Evolutionary conservation across 2,113 vertebrate genomes (phyloP), one percentile per base, ranked within the genome.

Genomic region (Sialia sialis): DNA sequence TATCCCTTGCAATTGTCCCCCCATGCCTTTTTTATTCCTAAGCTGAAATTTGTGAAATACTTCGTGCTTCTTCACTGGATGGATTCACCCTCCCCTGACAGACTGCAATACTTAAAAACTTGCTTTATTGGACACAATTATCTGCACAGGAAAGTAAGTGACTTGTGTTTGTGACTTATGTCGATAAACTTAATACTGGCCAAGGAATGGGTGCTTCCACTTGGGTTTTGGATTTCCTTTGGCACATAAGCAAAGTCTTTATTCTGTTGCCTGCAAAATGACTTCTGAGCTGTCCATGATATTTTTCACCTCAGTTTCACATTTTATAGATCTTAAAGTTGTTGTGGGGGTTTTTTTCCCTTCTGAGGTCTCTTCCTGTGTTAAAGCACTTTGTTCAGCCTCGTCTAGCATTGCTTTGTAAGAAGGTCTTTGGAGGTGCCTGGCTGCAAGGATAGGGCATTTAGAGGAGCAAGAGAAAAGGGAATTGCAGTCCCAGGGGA

Each of bases 21-120:
- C 16, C 1, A 7, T 1, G 1, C 9, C 32, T 29, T 41, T 59
- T 60, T 58, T 41, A 67, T 38, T 25, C 0, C 9, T 12, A n/a
- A 82, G 13, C 4, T 80, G 26, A 52, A 80, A 66, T 76, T 38
- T 77, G 14, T 69, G 55, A 77, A 22, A 67, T 51, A 30, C 13
- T 51, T 25, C 4, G 1, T 44, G 32, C 26, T 74, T 32, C 55
- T 81, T 84, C 55, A 30, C 21, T 48, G 27, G 3, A 13, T 55
- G 30, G 13, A 48, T 84, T 80, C 16, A 80, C 6, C 60, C 23
- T 23, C 13, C 41, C 21, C 25, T 51, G 38, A 19, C 13, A 59
- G 55, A 73, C 7, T n/a, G 36, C 7, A 48, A 7, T n/a, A 36
- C 13, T 77, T n/a, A 80, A 56, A 79, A 69, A 20, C 9, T 68